Conservation (phyloP, 2,888 invertebrate genomes). For the Psylliodes chrysocephalus region DNA sequence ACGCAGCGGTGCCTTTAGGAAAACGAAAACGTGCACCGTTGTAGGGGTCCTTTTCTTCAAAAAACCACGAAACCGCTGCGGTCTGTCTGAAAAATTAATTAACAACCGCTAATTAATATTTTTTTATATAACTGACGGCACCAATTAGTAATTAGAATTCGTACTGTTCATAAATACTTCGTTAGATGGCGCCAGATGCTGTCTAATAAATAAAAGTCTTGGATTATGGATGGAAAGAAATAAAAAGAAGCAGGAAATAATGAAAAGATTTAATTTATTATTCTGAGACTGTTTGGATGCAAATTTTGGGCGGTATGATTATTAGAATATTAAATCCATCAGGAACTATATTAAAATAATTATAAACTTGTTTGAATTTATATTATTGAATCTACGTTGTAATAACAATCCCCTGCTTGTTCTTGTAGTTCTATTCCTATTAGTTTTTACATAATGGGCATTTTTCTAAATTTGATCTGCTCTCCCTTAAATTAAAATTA, state of each 20-base stretch:
- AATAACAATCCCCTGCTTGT: too few species aligned
- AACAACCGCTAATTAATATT: constrained; percentile 21
- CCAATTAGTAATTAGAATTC: constrained; percentile 19
- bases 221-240: constrained; percentile 2
- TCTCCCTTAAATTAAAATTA: too few species aligned
- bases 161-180: constrained; percentile 11
- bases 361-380: too few species aligned
- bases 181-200: constrained; percentile 13
- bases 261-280: neutral
- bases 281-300: neutral
- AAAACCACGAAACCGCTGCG: neutral
- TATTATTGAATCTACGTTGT: too few species aligned
- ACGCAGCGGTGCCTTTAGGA: neutral
- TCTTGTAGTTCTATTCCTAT: too few species aligned
- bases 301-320: too few species aligned
- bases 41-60: neutral
- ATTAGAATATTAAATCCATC: too few species aligned
- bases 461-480: too few species aligned
- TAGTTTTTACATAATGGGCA: too few species aligned
- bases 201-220: constrained; percentile 4
- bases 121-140: constrained; percentile 4
- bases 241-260: neutral
- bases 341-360: too few species aligned
- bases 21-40: neutral
- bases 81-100: constrained; percentile 20